Evolutionary conservation across 2,113 vertebrate genomes (phyloP).

Genomic region (Probosciger aterrimus): DNA sequence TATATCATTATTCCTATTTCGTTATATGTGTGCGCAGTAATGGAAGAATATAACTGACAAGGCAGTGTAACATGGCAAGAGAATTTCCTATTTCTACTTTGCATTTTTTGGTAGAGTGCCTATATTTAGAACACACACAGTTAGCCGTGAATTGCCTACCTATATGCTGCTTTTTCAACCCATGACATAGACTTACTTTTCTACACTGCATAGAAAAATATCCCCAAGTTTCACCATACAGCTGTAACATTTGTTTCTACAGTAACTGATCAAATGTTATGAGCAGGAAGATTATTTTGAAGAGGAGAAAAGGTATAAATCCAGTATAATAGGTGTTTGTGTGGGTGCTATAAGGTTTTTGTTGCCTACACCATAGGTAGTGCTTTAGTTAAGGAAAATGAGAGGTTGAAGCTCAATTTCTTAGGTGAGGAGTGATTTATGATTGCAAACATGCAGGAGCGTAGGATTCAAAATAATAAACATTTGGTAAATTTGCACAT

Average conservation of each 20-base stretch:
- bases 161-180: neutral
- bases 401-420: conserved; percentile 10
- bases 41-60: neutral
- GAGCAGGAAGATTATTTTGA: neutral
- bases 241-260: neutral
- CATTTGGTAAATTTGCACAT: conserved; percentile 3
- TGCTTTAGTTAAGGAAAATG: neutral
- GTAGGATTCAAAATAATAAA: conserved; percentile 32
- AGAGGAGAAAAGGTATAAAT: neutral
- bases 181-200: neutral
- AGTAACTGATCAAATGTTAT: neutral
- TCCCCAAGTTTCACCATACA: neutral
- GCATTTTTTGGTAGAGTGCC: neutral
- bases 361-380: neutral
- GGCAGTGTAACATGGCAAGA: neutral
- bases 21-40: neutral
- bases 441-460: neutral
- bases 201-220: neutral
- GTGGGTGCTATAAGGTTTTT: neutral
- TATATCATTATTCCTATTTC: neutral
- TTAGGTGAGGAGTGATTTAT: conserved; percentile 51
- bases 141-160: neutral
- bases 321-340: neutral
- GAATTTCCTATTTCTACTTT: neutral
- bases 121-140: neutral